phyloP scores from a whole-genome alignment of 2,797 vertebrate genomes.

The Eospalax fontanierii region DNA sequence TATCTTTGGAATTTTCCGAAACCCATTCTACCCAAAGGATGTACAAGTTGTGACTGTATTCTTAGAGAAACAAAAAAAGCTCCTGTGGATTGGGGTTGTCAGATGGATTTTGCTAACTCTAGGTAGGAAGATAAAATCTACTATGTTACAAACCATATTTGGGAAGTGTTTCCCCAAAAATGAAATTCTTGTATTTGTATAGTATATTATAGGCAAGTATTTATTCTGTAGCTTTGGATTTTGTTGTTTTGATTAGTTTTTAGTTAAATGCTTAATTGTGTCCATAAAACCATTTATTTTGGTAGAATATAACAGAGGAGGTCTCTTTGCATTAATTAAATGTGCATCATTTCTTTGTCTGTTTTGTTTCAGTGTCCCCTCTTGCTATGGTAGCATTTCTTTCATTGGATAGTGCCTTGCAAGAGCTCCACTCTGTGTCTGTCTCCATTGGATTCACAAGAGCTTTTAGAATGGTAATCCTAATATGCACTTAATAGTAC shows the following conservation, averaged over 20 bases:
- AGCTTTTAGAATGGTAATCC: conserved; percentile 96
- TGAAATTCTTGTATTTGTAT: conserved; percentile 54
- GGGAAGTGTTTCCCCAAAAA: background rate
- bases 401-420: conserved; percentile 94
- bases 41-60: conserved; percentile 93
- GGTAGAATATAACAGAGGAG: conserved; percentile 5
- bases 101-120: conserved; percentile 95
- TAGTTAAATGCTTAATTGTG: conserved; percentile 51
- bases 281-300: conserved; percentile 35
- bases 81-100: conserved; percentile 93
- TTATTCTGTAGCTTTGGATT: conserved; percentile 45
- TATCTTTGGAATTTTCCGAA: conserved; percentile 95
- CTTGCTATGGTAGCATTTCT: conserved; percentile 98
- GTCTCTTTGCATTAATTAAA: conserved; percentile 22
- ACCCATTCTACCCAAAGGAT: conserved; percentile 97
- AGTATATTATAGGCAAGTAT: conserved; percentile 7
- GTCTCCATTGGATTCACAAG: conserved; percentile 96
- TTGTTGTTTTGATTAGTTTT: conserved; percentile 69
- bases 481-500: conserved; percentile 54
- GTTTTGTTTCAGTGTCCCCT: conserved; percentile 94
- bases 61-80: conserved; percentile 92
- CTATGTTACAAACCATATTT: conserved; percentile 72
- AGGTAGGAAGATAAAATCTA: conserved; percentile 91
- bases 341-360: background rate
- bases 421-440: conserved; percentile 92